Evolutionary conservation across 1,140 invertebrate species (phyloP).

Genomic region (Ruditapes philippinarum): DNA sequence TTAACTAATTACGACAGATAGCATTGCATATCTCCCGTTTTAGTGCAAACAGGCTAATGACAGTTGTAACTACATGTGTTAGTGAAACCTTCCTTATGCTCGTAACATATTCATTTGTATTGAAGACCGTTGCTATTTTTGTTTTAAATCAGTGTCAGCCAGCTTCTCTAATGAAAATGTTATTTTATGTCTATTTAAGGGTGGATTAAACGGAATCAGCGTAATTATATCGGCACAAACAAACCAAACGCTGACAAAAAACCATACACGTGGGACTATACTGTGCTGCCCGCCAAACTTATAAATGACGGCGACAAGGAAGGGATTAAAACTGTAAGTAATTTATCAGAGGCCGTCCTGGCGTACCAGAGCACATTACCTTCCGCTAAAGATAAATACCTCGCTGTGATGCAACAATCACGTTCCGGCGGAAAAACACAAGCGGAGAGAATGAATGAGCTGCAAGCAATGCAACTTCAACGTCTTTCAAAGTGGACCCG

Average conservation of each 20-base stretch:
- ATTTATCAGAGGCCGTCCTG: slow-evolving; percentile 19
- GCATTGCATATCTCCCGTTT: too few relatives aligned
- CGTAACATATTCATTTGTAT: too few relatives aligned
- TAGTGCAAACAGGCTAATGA: too few relatives aligned
- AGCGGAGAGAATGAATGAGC: background rate
- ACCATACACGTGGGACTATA: slow-evolving; percentile 20
- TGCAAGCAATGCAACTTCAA: background rate
- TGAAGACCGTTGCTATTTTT: too few relatives aligned
- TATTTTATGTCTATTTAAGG: background rate
- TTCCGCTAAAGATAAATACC: slow-evolving; percentile 11
- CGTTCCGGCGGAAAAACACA: slow-evolving; percentile 9
- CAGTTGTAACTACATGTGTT: too few relatives aligned
- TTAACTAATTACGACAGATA: too few relatives aligned
- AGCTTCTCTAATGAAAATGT: too few relatives aligned
- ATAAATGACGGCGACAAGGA: background rate
- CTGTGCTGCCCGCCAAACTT: background rate
- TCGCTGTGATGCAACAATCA: slow-evolving; percentile 31
- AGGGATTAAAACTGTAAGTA: background rate
- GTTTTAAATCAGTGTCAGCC: too few relatives aligned
- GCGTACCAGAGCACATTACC: slow-evolving; percentile 16
- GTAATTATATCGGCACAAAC: slow-evolving; percentile 10
- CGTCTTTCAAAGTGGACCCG: slow-evolving; percentile 8
- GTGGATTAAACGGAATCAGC: background rate
- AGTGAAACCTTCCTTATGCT: too few relatives aligned
- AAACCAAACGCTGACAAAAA: background rate